Percentiles rank a stretch among this genome's conserved stretches.
Conservation (phyloP, 2,888 invertebrate species). For the Halictus quadricinctus region DNA sequence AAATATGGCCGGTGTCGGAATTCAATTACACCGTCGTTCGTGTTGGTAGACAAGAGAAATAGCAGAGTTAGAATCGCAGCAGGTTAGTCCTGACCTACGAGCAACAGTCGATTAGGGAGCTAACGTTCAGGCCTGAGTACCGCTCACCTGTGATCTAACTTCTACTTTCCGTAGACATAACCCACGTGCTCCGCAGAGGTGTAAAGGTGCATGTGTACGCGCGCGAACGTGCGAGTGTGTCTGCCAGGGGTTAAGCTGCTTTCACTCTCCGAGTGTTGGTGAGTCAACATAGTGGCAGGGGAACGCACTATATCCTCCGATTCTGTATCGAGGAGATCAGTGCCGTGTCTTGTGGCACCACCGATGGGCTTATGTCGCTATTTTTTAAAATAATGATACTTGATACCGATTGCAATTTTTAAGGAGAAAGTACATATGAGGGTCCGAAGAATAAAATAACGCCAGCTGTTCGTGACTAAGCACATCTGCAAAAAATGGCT, state of each 20-base stretch:
- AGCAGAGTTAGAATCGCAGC: conserved; percentile 38
- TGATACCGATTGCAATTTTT: no score
- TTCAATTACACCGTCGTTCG: background rate
- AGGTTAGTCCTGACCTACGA: conserved; percentile 49
- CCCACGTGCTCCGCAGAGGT: conserved; percentile 58
- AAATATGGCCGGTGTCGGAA: background rate
- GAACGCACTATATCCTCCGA: conserved; percentile 54
- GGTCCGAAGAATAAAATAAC: background rate
- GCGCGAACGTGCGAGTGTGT: conserved; percentile 6
- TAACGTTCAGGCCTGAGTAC: conserved; percentile 35
- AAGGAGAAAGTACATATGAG: no score
- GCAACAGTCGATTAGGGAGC: conserved; percentile 48
- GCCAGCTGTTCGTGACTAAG: background rate
- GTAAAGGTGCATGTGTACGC: conserved; percentile 16
- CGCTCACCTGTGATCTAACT: conserved; percentile 63
- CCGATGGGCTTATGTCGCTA: background rate
- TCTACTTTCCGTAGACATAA: conserved; percentile 61
- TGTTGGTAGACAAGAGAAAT: conserved; percentile 15
- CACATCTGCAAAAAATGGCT: background rate
- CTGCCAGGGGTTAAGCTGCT: conserved; percentile 65
- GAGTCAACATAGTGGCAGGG: conserved; percentile 61
- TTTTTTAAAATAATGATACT: background rate
- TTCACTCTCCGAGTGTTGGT: conserved; percentile 74
- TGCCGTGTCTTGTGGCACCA: conserved; percentile 34
- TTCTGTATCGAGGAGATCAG: conserved; percentile 58